Base-by-base conservation (phyloP, 2,888 invertebrate genomes). In the Thymelicus acteon region DNA sequence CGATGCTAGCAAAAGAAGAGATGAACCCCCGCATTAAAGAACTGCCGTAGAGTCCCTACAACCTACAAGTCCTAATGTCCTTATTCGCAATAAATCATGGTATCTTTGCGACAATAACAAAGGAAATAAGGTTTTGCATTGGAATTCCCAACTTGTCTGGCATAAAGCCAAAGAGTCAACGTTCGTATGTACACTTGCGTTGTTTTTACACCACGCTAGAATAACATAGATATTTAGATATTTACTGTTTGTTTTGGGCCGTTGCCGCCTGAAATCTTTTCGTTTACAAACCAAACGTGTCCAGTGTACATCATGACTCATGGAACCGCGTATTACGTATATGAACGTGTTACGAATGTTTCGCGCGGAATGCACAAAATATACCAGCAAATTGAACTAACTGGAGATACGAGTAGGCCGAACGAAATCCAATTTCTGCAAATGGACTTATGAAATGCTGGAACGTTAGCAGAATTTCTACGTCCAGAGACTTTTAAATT, bases 61-160 rank as follows among this genome's bases (percentile, higher is more conserved):
- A 12, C 12, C 54, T 24, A 12, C 12, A 6, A 54, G 31, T 54
- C 24, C 54, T 37, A 57, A 57, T 31, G 37, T 57, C 12, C 47
- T 63, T 62, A 57, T 47, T 19, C 63, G 69, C 58, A 47, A 69
- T 69, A 63, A 58, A 48, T 69, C 69, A 69, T 63, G 63, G 58
- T 69, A 69, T 63, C 72, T 70, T 81, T 82, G 79, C 81, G 85
- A 85, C 83, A 86, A 83, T 82, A 83, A 86, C 81, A 81, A 80
- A 83, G 82, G 84, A 80, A 84, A 85, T 87, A 83, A 82, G 83
- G 83, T 81, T 80, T 81, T 80, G 77, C 81, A 79, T 82, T 83
- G 80, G 65, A 71, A 72, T 70, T 78, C 65, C 44, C 65, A 61
- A 47, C 15, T 57, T 37, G 31, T 54, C 60, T 72, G 72, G 72